Base-by-base conservation (phyloP, 2,797 vertebrate species). In the Glyptemys insculpta region DNA sequence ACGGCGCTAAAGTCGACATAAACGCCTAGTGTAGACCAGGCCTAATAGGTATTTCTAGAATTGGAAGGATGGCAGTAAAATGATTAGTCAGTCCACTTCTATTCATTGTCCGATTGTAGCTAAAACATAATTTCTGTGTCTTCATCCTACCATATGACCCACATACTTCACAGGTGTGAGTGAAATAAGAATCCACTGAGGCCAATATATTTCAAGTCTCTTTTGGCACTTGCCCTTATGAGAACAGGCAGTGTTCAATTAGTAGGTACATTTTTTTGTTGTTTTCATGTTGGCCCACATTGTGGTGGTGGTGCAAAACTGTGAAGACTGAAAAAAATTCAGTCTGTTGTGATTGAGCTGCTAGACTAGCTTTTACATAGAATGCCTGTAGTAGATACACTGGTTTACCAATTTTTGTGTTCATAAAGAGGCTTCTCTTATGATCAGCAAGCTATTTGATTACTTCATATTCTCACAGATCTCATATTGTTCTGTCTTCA, bases 171-270 rank as follows among this genome's bases (percentile, higher is more conserved):
- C 29, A 9, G 49, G 9, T 88, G 65, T 29, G 74, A 90, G 68
- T 23, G 68, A 72, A 96, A 92, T 57, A 74, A 82, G 74, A 92
- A 19, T 93, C 87, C 81, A 49, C 34, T 95, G 89, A 79, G 49
- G 72, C 23, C 50, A 80, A 62, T 47, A 76, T 29, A 14, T 62
- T 84, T 87, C 91, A 50, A 72, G 56, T 41, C 37, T 74, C 19
- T 72, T 72, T 41, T 72, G 21, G 37, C 68, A 74, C 23, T 7
- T 41, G 41, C 3, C 12, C 10, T 74, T 41, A 62, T 62, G 15
- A 34, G 59, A 62, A 62, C 31, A 62, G 31, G 31, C 31, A 62
- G 31, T 62, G 31, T 34, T 16, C 59, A 62, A n/a, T 31, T 34
- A 62, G 31, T 34, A 16, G 12, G 29, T 34, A 62, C 31, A 62